phyloP scores from a whole-genome alignment of 2,888 invertebrate species.

The Torymus texanus region DNA sequence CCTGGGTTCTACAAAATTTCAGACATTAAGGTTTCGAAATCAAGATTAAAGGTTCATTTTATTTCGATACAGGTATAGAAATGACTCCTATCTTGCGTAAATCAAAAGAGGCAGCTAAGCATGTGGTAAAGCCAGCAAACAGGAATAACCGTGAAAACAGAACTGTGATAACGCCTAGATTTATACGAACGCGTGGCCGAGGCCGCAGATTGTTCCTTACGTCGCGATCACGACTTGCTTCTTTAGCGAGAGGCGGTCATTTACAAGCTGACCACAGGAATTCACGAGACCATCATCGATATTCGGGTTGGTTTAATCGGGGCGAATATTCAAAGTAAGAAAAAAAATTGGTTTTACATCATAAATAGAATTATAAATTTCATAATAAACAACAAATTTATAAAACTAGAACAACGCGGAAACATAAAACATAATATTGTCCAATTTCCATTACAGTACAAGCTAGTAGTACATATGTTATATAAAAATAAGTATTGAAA shows the following conservation, averaged over 20 bases:
- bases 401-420: too few species aligned
- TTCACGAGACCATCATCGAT: conserved; percentile 70
- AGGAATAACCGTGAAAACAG: conserved; percentile 66
- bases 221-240: conserved; percentile 80
- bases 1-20: neutral
- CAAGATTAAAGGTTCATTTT: conserved; percentile 22
- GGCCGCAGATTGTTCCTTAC: conserved; percentile 80
- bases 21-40: neutral
- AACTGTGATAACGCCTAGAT: conserved; percentile 68
- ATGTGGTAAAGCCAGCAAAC: conserved; percentile 77
- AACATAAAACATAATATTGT: too few species aligned
- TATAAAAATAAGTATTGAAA: too few species aligned
- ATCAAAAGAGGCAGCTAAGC: conserved; percentile 88
- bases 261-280: conserved; percentile 68
- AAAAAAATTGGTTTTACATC: neutral
- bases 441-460: too few species aligned
- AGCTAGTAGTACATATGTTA: too few species aligned
- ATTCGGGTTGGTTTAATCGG: conserved; percentile 70
- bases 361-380: too few species aligned
- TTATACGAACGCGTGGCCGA: conserved; percentile 70
- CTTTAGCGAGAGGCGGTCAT: conserved; percentile 70
- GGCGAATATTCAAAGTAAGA: conserved; percentile 72
- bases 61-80: conserved; percentile 79
- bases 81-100: conserved; percentile 90
- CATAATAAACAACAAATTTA: too few species aligned